A percentile compares a stretch with the other conserved stretches of the same genome.
Conservation (phyloP, 2,113 vertebrate species). For the Embiotoca jacksoni region DNA sequence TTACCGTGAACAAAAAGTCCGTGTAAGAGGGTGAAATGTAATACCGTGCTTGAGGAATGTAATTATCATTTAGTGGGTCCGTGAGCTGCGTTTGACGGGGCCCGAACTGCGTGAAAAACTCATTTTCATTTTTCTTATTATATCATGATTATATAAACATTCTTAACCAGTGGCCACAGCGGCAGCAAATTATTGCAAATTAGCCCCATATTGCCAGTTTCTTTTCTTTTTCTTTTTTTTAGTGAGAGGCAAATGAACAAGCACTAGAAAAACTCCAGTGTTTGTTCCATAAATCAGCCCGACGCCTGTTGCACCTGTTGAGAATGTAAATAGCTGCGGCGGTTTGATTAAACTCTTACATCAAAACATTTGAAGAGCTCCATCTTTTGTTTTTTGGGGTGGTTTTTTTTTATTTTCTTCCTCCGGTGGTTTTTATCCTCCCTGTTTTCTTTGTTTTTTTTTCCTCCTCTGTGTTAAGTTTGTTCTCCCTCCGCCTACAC, state of each 20-base stretch:
- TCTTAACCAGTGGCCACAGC: conserved; percentile 69
- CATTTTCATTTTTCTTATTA: conserved; percentile 73
- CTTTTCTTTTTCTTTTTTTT: conserved; percentile 23
- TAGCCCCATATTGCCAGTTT: conserved; percentile 71
- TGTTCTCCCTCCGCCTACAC: conserved; percentile 41
- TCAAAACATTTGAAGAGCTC: conserved; percentile 59
- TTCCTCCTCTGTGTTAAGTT: conserved; percentile 30
- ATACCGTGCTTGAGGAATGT: conserved; percentile 63
- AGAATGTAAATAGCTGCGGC: conserved; percentile 60
- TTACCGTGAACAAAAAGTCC: conserved; percentile 47
- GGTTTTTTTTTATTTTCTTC: not conserved
- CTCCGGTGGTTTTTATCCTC: conserved; percentile 40
- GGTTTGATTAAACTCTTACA: conserved; percentile 67
- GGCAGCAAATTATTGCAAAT: conserved; percentile 74
- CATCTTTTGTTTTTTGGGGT: not conserved
- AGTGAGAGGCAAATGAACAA: conserved; percentile 58
- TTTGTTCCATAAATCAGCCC: conserved; percentile 68
- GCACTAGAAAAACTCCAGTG: conserved; percentile 42
- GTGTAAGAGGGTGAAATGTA: conserved; percentile 57
- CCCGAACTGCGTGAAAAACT: conserved; percentile 63
- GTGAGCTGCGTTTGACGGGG: conserved; percentile 65
- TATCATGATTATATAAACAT: conserved; percentile 74
- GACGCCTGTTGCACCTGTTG: conserved; percentile 67
- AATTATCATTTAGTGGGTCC: conserved; percentile 72
- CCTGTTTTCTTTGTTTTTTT: conserved; percentile 14